Evolutionary conservation across 35 echinoderm and acorn worm species (phyloP).

Genomic region (Anneissia japonica): DNA sequence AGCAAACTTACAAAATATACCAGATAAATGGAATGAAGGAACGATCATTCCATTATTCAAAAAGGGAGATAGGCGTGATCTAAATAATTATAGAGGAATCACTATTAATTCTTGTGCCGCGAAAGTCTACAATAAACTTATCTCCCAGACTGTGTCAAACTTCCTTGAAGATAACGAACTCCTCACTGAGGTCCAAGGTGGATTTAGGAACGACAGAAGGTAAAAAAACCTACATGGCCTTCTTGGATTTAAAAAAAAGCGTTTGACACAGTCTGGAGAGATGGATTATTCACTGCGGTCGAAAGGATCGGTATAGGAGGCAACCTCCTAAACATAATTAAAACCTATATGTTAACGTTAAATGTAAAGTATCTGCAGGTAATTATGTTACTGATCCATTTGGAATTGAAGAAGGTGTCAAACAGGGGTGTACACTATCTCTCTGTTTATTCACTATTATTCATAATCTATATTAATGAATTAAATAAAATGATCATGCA

Average conservation of each 20-base stretch:
- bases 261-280: slow-evolving; percentile 2
- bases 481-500: no score
- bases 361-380: not conserved
- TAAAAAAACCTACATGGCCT: not conserved
- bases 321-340: not conserved
- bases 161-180: not conserved
- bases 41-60: not conserved
- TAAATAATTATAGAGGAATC: slow-evolving; percentile 2
- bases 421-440: no score
- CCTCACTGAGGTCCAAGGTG: not conserved
- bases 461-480: no score
- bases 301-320: not conserved
- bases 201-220: not conserved
- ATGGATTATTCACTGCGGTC: not conserved
- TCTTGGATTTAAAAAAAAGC: slow-evolving; percentile 3
- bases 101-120: not conserved
- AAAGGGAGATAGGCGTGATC: not conserved
- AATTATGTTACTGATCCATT: no score
- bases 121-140: not conserved
- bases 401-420: no score
- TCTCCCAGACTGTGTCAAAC: slow-evolving; percentile 1
- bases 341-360: not conserved
- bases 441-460: no score
- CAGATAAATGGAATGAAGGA: not conserved
- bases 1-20: not conserved